A percentile compares a stretch with the other conserved stretches of the same genome.
Conservation (phyloP, 2,113 vertebrate genomes). For the Xyrauchen texanus region DNA sequence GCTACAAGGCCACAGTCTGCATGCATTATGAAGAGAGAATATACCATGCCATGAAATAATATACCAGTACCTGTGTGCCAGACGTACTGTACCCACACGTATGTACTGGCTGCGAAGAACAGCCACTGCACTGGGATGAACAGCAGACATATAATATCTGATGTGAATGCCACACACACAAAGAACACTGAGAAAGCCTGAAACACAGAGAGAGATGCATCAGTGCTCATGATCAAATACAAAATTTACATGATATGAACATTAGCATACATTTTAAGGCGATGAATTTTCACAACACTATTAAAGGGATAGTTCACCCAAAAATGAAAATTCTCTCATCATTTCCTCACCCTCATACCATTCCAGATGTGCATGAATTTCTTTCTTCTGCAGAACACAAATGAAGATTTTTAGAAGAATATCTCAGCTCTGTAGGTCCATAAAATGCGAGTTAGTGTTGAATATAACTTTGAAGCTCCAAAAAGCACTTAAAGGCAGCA, state of each 20-base stretch:
- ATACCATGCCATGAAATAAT: not conserved
- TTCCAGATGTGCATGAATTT: no score
- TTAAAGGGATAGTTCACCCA: no score
- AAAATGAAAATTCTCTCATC: no score
- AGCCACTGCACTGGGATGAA: slow-evolving; percentile 99
- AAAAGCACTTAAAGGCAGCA: no score
- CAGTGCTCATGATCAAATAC: not conserved
- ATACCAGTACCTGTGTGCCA: slow-evolving; percentile 99
- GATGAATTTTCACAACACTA: no score
- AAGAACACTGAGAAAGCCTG: slow-evolving; percentile 99
- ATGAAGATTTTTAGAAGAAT: no score
- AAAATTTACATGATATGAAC: not conserved
- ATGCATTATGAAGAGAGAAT: slow-evolving; percentile 5
- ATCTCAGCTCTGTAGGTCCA: no score
- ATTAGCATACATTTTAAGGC: not conserved
- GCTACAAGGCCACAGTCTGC: slow-evolving; percentile 18
- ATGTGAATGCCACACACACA: slow-evolving; percentile 98
- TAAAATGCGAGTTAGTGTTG: no score
- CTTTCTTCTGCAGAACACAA: no score
- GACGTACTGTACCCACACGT: slow-evolving; percentile 99
- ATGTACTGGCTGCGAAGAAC: slow-evolving; percentile 98
- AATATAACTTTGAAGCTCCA: no score
- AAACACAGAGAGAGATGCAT: slow-evolving; percentile 50
- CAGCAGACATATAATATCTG: slow-evolving; percentile 98
- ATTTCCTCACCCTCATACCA: no score